Evolutionary conservation across 1,140 invertebrate genomes (phyloP).

Genomic region (Drosophila pruinosa): DNA sequence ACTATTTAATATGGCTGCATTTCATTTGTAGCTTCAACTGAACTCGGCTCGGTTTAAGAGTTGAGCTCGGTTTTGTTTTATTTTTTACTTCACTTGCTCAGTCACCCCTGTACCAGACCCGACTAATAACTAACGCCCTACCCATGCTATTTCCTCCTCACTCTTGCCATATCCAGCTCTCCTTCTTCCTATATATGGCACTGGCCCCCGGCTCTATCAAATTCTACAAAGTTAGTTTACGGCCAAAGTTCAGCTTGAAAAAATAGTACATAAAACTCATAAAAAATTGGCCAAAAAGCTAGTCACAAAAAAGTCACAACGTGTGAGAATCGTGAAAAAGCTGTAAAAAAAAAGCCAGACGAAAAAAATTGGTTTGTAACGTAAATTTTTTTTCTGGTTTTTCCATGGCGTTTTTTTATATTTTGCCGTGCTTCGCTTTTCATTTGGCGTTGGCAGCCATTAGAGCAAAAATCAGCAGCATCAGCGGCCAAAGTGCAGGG

Average conservation of each 20-base stretch:
- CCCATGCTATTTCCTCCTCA: neutral
- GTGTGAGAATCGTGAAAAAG: constrained; percentile 48
- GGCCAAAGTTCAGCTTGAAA: constrained; percentile 69
- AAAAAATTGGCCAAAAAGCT: constrained; percentile 70
- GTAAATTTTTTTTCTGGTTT: constrained; percentile 58
- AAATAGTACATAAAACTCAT: constrained; percentile 51
- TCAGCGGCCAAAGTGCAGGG: constrained; percentile 24
- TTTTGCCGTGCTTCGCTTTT: constrained; percentile 57
- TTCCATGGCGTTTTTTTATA: neutral
- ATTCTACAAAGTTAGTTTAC: constrained; percentile 77
- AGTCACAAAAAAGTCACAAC: constrained; percentile 55
- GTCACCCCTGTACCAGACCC: constrained; percentile 43
- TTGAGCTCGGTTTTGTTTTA: neutral
- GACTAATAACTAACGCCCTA: constrained; percentile 68
- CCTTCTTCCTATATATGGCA: neutral
- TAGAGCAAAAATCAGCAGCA: constrained; percentile 78
- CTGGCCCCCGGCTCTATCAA: constrained; percentile 53
- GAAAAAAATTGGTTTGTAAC: constrained; percentile 69
- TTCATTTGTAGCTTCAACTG: constrained; percentile 22
- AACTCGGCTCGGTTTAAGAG: constrained; percentile 11
- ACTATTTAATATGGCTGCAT: neutral
- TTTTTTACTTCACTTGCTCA: constrained; percentile 36
- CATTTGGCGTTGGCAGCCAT: constrained; percentile 76
- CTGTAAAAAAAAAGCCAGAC: constrained; percentile 34
- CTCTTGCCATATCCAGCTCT: neutral